Base-by-base conservation (phyloP, 1,140 invertebrate species). In the Periplaneta americana region DNA sequence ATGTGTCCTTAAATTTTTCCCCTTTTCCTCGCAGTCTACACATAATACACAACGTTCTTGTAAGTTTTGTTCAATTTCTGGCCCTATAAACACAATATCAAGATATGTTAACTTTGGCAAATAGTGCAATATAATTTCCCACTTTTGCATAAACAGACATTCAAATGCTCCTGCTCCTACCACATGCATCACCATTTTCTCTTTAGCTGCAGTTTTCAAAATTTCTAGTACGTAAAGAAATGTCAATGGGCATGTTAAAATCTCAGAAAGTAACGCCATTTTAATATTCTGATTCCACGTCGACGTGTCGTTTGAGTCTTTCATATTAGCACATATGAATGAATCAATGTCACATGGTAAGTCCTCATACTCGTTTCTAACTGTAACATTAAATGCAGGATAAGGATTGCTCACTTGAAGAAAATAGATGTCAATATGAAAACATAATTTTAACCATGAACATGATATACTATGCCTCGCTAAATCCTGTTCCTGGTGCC, bases 61-160 rank as follows among this genome's bases (percentile, higher is more conserved):
- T 18, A 78, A 36, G 6, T 13, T 28, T 78, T 78, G 35, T 37
- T 34, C n/a, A 18, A 77, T 57, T 66, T 82, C 75, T 2, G 81
- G 81, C 22, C 81, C 81, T 32, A 82, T 74, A 4, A 82, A 79
- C 2, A 76, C 34, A 2, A 82, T 22, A 32, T 74, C 32, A n/a
- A 78, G 74, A 74, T 3, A 79, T 79, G 11, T n/a, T 33, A 82
- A 36, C 18, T 79, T 13, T 17, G 81, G 81, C 31, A 82, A 22
- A 18, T 34, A 77, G 79, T 82, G 81, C 17, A 82, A 39, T 10
- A 79, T 34, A 34, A 36, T 28, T 82, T 82, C 81, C 81, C 81
- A 82, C 28, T 34, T 33, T 15, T 77, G 17, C 5, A 82, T n/a
- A n/a, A 82, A 82, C 31, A 39, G 48, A 5, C 48, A 57, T 37